Base-by-base conservation (phyloP, 2,888 invertebrate genomes). In the Drosophila dives region DNA sequence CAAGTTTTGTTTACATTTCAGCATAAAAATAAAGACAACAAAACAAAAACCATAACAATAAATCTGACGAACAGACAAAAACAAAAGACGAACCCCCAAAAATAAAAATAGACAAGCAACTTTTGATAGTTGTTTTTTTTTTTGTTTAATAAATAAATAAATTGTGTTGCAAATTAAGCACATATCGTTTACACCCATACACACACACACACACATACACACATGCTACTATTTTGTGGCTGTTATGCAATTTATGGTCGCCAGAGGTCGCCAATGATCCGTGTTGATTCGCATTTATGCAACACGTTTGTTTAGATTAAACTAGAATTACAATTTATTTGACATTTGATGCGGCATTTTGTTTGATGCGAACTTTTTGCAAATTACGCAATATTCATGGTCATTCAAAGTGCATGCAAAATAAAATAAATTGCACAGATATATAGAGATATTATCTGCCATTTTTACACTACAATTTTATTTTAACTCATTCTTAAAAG, bases 191-290 rank as follows among this genome's bases (percentile, higher is more conserved):
- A 48, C 36, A 50, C 33, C 42, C 36, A 53, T 1, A 15, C n/a
- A 42, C 20, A 36, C 23, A 38, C 5, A 20, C 6, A 56, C 3
- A 12, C 29, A 29, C 4, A 20, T 7, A 12, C 8, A 32, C 33
- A 23, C 38, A 17, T 38, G 38, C 38, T 17, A 17, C 12, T 2
- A 12, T 20, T 20, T 7, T 45, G 20, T 20, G 0, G 20, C 45
- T 42, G 72, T 88, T 83, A 80, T 77, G 75, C 83, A 83, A 86
- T 62, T 49, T 42, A 26, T 59, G 42, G 34, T 61, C 80, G 58
- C 48, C 51, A 79, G 77, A 82, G 88, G 74, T 56, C 79, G 82
- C 65, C 82, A 73, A 40, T 60, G 75, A 70, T 64, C 60, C 56
- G 42, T 58, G 58, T 23, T 54, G 32, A 26, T 49, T 54, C 68